Evolutionary conservation across 1,140 invertebrate species (phyloP), one percentile per base, ranked within the genome.

Genomic region (Zaprionus ornatus): DNA sequence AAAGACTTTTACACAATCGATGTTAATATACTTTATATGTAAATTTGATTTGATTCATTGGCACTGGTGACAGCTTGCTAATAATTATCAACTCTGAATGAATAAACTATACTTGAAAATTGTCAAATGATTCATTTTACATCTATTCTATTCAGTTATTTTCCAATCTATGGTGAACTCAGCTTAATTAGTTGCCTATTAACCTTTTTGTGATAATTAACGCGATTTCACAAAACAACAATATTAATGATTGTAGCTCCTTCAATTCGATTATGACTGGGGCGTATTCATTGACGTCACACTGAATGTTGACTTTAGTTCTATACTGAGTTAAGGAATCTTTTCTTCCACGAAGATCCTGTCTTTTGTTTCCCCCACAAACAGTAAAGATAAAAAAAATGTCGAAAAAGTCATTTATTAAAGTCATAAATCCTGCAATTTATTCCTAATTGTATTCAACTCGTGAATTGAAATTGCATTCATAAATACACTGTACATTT

Each of bases 191-290:
- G 15, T 54, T 23, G 21, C 15, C 21, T 25, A 54, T 54, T 27
- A 54, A 54, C 23, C 25, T 54, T 27, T 27, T 54, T 54, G 25
- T n/a, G n/a, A 55, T 27, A 23, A 55, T 55, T 55, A 27, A 55
- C 13, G 17, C 21, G 40, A 45, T 17, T 42, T 42, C 9, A 15
- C 17, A 45, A 45, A 17, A 45, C n/a, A 45, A 45, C 40, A 45
- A 42, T n/a, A 5, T 17, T 45, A 45, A 45, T 45, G 9, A 45
- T 45, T 45, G 29, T 32, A 32, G 29, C 37, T 5, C 13, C 37
- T 40, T 40, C 37, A 40, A 40, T 40, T n/a, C 40, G 40, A 55
- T 55, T 27, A 55, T 55, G 6, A 50, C 19, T 50, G 45, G 19
- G 45, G 19, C 45, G 17, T 10, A 45, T 2, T 23, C 19, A 23